phyloP scores from a whole-genome alignment of 2,797 vertebrate species.

The Aselliscus stoliczkanus region DNA sequence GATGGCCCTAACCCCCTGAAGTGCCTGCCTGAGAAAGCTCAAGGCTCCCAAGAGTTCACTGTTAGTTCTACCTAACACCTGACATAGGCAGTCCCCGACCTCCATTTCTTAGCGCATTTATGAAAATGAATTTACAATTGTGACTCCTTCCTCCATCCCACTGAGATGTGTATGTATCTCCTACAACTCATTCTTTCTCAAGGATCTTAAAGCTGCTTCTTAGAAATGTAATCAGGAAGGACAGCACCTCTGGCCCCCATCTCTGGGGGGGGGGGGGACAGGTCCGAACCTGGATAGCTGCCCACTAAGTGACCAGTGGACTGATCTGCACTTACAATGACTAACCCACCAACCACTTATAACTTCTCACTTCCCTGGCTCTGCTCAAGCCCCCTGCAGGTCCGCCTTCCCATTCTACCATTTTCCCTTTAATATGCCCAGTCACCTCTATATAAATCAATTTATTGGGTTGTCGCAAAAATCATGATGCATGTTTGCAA shows the following conservation, averaged over 20 bases:
- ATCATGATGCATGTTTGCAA: too few species aligned
- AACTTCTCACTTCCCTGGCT: neutral
- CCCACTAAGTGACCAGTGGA: neutral
- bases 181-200: neutral
- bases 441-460: neutral
- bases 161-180: neutral
- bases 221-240: neutral
- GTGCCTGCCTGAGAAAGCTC: neutral
- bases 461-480: too few species aligned
- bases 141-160: neutral
- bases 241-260: neutral
- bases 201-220: neutral
- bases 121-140: neutral
- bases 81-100: neutral
- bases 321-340: neutral
- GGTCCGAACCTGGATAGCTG: neutral
- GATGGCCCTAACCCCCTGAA: neutral
- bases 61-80: neutral
- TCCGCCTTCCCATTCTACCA: neutral
- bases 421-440: neutral
- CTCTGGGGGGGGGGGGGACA: neutral
- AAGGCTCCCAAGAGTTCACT: neutral
- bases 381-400: neutral
- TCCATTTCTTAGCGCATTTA: neutral
- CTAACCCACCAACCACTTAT: neutral